A percentile compares a stretch with the other conserved stretches of the same genome.
Evolutionary conservation across 2,113 vertebrate genomes (phyloP).

Genomic region (Phyllopteryx taeniolatus): DNA sequence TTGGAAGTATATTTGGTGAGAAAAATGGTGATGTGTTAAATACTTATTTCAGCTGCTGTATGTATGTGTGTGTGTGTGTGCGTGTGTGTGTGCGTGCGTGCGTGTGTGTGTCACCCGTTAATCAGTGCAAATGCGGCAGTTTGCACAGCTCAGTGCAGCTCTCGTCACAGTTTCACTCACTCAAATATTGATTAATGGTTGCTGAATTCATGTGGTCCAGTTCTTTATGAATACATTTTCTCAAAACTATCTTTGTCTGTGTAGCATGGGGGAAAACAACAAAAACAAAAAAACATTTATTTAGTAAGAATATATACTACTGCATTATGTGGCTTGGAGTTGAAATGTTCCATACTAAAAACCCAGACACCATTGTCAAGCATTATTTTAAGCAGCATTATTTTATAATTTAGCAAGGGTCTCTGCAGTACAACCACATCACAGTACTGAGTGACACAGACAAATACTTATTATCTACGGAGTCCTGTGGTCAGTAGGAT

Average conservation of each 20-base stretch:
- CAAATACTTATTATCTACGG: slow-evolving; percentile 41
- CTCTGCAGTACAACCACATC: neutral
- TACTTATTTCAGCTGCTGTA: no score
- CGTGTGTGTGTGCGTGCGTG: no score
- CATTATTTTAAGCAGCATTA: slow-evolving; percentile 14
- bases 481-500: slow-evolving; percentile 14
- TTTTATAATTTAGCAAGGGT: slow-evolving; percentile 1
- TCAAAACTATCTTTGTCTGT: neutral
- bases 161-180: neutral
- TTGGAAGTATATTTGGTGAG: no score
- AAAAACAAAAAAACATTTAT: neutral
- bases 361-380: neutral
- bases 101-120: neutral
- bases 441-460: slow-evolving; percentile 19
- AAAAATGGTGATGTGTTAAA: no score
- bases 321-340: no score
- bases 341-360: neutral
- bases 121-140: neutral
- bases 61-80: no score
- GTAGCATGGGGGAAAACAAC: neutral
- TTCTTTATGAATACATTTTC: neutral
- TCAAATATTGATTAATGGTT: no score
- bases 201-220: neutral
- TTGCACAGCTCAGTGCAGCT: neutral
- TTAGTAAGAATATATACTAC: neutral